Evolutionary conservation across 1,140 invertebrate species (phyloP), one percentile per base, ranked within the genome.

Genomic region (Trachymyrmex cornetzi): DNA sequence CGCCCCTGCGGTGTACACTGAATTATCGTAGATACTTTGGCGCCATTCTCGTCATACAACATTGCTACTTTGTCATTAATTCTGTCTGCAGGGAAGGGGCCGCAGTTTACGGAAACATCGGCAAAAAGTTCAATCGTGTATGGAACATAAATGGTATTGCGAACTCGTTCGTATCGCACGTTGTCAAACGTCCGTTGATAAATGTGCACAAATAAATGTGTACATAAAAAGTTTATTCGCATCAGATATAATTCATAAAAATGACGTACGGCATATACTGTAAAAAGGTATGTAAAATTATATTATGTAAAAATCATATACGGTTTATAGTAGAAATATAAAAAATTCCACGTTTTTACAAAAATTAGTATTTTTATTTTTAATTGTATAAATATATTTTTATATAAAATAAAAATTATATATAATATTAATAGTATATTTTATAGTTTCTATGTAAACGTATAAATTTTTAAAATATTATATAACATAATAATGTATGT

Each of bases 1-100:
- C 98, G 71, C 97, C 97, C 88, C 95, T 95, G 90, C 92, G 93
- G 92, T 94, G 94, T 95, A 94, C 92, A 93, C 93, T 95, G 93
- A 92, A 95, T 95, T 95, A 94, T 94, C 92, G 94, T 93, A 93
- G 87, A 94, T 92, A 93, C 92, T 93, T 93, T 93, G 88, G 44
- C 89, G 30, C 85, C 72, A 34, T 89, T 89, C 89, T 84, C 77
- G 57, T 81, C 80, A 74, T 30, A 87, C 77, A 74, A 74, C 59
- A 64, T 87, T 66, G 67, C 71, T 66, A 84, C 77, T 85, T 87
- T 80, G 48, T 89, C 57, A 77, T 48, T 72, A 79, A 16, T 89
- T 79, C 79, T 77, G 30, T 81, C 71, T 53, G 69, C 81, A 38
- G 22, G 14, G 79, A 87, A 14, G 63, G 14, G 74, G 9, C 38